A percentile compares a stretch with the other conserved stretches of the same genome.
These are phyloP conservation scores for Hirtodrosophila histrioides DNA, from an alignment of 2,888 invertebrate genomes.

Conservation along the genomic window DNA sequence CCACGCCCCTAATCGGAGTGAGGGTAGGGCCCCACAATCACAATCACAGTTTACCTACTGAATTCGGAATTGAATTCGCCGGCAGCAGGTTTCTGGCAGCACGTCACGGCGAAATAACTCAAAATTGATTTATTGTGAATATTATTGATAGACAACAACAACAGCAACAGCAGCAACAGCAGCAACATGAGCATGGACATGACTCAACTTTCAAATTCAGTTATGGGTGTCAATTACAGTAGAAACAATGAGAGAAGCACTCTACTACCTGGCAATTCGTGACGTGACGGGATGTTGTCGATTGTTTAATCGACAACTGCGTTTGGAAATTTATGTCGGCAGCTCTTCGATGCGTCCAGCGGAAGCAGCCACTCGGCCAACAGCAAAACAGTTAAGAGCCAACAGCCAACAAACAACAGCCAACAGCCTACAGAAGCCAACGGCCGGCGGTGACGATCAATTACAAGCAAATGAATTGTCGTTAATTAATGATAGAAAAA, in stretches of 20 bases:
- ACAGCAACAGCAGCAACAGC: conserved; percentile 21
- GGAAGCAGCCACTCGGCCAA: conserved; percentile 48
- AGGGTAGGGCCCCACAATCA: conserved; percentile 49
- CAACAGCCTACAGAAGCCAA: neutral
- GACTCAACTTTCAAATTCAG: conserved; percentile 77
- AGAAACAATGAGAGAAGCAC: conserved; percentile 66
- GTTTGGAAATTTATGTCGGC: conserved; percentile 77
- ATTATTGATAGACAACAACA: conserved; percentile 67
- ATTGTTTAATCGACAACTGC: conserved; percentile 78
- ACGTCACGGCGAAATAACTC: conserved; percentile 76
- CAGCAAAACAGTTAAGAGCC: conserved; percentile 4
- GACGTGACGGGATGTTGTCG: conserved; percentile 83
- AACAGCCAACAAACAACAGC: conserved; percentile 20
- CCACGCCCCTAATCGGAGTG: conserved; percentile 29
- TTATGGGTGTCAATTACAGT: conserved; percentile 80
- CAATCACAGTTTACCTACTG: conserved; percentile 39
- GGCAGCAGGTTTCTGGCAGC: conserved; percentile 23
- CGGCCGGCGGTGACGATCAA: conserved; percentile 46
- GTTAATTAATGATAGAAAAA: conserved; percentile 53
- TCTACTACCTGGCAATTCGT: conserved; percentile 52
- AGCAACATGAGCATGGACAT: conserved; percentile 45
- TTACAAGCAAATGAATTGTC: conserved; percentile 74
- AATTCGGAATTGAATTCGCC: conserved; percentile 52
- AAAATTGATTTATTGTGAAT: conserved; percentile 78
- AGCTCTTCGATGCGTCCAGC: conserved; percentile 38